A percentile compares a stretch with the other conserved stretches of the same genome.
phyloP scores from a whole-genome alignment of 2,888 invertebrate genomes.

The Perizoma affinitatum region DNA sequence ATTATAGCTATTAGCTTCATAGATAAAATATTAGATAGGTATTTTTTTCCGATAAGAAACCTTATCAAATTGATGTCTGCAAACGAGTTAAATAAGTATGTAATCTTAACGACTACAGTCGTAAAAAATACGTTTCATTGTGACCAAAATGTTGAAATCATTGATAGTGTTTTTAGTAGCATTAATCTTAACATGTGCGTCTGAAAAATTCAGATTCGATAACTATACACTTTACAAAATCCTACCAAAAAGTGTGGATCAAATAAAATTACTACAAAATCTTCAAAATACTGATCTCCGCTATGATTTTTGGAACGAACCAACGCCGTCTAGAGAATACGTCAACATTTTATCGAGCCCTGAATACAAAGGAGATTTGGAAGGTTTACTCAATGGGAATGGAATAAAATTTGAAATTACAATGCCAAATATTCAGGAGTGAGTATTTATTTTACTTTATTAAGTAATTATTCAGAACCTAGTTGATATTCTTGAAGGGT shows the following conservation, averaged over 20 bases:
- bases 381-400: conserved; percentile 50
- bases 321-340: conserved; percentile 45
- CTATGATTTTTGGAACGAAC: conserved; percentile 68
- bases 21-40: not conserved
- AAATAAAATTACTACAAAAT: conserved; percentile 70
- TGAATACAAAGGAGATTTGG: conserved; percentile 51
- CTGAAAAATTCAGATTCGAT: conserved; percentile 50
- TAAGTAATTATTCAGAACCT: conserved; percentile 7
- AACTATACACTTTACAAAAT: conserved; percentile 76
- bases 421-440: conserved; percentile 73
- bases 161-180: conserved; percentile 28
- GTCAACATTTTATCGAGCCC: conserved; percentile 69
- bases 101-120: not conserved
- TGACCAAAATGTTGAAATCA: conserved; percentile 35
- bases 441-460: conserved; percentile 43
- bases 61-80: not conserved
- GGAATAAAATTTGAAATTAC: conserved; percentile 61
- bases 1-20: not conserved
- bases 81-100: not conserved
- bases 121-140: not conserved
- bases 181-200: conserved; percentile 16
- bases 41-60: not conserved
- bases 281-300: conserved; percentile 62
- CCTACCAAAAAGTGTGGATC: conserved; percentile 62
- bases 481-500: conserved; percentile 5